phyloP scores from a whole-genome alignment of 1,140 invertebrate genomes.

The Pygmarrhopalites habei region DNA sequence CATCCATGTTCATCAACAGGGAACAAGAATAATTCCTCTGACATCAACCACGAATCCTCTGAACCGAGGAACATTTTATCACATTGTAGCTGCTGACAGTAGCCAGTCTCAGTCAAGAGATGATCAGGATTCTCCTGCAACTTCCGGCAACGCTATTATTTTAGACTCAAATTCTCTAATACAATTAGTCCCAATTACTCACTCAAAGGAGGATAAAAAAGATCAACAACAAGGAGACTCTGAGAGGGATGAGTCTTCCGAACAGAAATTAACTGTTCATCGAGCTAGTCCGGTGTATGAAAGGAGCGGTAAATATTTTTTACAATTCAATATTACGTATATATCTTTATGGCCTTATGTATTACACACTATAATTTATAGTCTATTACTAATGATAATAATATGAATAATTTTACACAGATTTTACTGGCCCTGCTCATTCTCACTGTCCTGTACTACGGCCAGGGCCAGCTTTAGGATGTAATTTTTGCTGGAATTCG shows the following conservation, averaged over 20 bases:
- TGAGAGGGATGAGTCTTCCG: constrained; percentile 16
- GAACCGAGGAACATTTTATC: constrained; percentile 11
- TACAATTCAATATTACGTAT: no score
- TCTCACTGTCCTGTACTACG: constrained; percentile 71
- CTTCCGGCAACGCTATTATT: background rate
- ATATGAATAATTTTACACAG: no score
- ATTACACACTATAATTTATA: no score
- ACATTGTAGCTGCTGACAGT: background rate
- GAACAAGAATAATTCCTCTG: constrained; percentile 1
- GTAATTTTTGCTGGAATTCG: constrained; percentile 72
- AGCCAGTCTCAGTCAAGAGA: no score
- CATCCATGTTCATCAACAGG: no score
- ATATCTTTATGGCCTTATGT: no score
- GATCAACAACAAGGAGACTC: background rate
- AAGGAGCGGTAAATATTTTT: no score
- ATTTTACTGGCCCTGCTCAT: no score
- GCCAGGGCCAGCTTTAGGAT: constrained; percentile 66
- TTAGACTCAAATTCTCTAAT: background rate
- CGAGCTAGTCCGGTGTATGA: no score
- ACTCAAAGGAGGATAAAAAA: constrained; percentile 16
- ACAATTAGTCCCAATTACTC: background rate
- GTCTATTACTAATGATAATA: no score
- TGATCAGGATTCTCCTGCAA: no score
- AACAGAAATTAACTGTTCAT: no score
- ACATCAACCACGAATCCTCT: background rate